Percentiles rank a stretch among this genome's conserved stretches.
Evolutionary conservation across 1,140 invertebrate species (phyloP).

Genomic region (Bombus huntii): DNA sequence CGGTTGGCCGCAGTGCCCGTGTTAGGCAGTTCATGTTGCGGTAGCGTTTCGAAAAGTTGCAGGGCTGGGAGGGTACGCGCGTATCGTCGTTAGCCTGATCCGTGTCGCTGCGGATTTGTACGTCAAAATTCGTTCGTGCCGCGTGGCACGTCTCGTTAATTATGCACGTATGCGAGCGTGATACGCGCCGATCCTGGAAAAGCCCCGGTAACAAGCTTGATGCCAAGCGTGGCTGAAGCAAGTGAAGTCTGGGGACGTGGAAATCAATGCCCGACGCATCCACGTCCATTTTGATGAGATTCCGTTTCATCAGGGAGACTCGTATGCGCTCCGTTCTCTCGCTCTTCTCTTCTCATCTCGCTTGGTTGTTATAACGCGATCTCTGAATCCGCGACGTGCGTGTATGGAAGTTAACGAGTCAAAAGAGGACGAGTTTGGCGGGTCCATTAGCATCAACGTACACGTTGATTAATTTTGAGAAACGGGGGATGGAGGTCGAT

Average conservation of each 20-base stretch:
- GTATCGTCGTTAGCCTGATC: slow-evolving; percentile 64
- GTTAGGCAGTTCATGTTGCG: slow-evolving; percentile 72
- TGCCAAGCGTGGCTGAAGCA: slow-evolving; percentile 3
- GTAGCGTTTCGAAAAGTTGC: slow-evolving; percentile 69
- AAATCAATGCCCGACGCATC: slow-evolving; percentile 61
- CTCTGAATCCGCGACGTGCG: neutral
- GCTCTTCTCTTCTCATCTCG: too few relatives aligned
- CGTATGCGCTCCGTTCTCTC: neutral
- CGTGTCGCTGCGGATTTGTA: slow-evolving; percentile 67
- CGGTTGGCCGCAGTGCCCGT: slow-evolving; percentile 60
- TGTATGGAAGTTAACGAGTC: slow-evolving; percentile 43
- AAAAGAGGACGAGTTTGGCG: slow-evolving; percentile 38
- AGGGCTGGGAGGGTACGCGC: neutral
- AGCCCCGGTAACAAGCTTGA: slow-evolving; percentile 49
- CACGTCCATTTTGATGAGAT: slow-evolving; percentile 62
- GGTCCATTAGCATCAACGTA: slow-evolving; percentile 24
- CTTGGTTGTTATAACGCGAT: neutral
- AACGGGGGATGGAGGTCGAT: neutral
- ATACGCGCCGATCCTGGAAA: slow-evolving; percentile 57
- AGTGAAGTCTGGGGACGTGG: slow-evolving; percentile 32
- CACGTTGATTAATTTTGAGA: slow-evolving; percentile 28
- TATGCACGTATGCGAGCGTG: slow-evolving; percentile 70
- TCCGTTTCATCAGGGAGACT: slow-evolving; percentile 42
- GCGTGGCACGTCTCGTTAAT: slow-evolving; percentile 67
- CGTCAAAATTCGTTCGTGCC: slow-evolving; percentile 69